A percentile compares a stretch with the other conserved stretches of the same genome.
Conservation (phyloP, 2,888 invertebrate genomes). For the Malthinus seriepunctatus region DNA sequence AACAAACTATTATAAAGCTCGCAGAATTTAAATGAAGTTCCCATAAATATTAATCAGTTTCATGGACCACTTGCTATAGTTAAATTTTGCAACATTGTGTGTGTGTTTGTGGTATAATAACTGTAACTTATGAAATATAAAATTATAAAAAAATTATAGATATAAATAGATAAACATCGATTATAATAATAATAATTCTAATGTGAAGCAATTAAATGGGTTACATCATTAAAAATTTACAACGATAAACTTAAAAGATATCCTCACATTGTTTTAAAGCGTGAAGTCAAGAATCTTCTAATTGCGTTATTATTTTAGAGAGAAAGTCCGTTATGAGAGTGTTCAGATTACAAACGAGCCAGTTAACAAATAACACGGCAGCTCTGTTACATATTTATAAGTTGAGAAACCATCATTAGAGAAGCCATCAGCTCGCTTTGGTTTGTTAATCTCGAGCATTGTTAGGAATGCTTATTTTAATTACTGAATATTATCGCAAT, state of each 20-base stretch:
- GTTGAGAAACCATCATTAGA: slow-evolving; percentile 35
- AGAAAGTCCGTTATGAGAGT: slow-evolving; percentile 38
- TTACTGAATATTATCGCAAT: slow-evolving; percentile 36
- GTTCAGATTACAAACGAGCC: slow-evolving; percentile 39
- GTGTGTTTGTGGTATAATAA: too few species aligned
- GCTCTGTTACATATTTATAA: slow-evolving; percentile 41
- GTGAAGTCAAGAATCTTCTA: slow-evolving; percentile 36
- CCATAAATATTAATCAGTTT: slow-evolving; percentile 5
- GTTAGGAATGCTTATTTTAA: slow-evolving; percentile 38
- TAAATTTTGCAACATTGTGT: too few species aligned
- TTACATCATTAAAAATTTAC: slow-evolving; percentile 34
- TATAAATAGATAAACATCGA: background rate
- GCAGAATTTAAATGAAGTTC: too few species aligned
- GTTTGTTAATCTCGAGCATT: slow-evolving; percentile 40
- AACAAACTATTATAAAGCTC: too few species aligned
- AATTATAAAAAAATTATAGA: background rate
- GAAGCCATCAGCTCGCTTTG: slow-evolving; percentile 36
- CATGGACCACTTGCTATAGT: background rate
- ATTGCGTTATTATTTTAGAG: slow-evolving; percentile 39
- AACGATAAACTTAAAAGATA: slow-evolving; percentile 29
- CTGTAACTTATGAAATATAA: too few species aligned
- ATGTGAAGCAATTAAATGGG: slow-evolving; percentile 31
- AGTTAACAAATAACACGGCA: slow-evolving; percentile 39
- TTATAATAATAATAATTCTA: slow-evolving; percentile 15
- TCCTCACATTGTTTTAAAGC: slow-evolving; percentile 34